Percentiles rank a stretch among this genome's conserved stretches.
Conservation (phyloP, 2,113 vertebrate species). For the Meriones unguiculatus region DNA sequence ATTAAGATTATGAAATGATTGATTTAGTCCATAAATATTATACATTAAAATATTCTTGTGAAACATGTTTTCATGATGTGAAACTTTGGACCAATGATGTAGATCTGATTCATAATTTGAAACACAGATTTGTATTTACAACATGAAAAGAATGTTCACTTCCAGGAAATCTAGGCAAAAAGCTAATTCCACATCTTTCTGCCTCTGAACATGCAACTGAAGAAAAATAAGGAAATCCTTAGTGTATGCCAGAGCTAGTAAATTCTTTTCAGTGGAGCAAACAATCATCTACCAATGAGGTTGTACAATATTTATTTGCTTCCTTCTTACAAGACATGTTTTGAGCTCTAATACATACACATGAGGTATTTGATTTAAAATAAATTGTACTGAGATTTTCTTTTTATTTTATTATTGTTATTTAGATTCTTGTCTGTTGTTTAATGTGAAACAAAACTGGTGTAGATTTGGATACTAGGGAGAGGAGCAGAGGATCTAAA, state of each 20-base stretch:
- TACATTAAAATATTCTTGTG: not conserved
- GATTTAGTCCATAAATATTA: not conserved
- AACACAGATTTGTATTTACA: not conserved
- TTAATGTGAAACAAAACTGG: not conserved
- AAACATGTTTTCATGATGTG: conserved; percentile 6
- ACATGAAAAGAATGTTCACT: not conserved
- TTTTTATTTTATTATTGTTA: not conserved
- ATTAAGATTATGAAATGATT: not conserved
- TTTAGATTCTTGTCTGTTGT: not conserved
- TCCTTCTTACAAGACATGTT: not conserved
- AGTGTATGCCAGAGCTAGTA: not conserved
- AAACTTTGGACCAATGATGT: not conserved
- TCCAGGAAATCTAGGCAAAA: conserved; percentile 5
- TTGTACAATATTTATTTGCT: conserved; percentile 26
- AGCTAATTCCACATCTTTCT: not conserved
- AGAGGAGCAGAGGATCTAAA: not conserved
- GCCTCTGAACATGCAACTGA: not conserved
- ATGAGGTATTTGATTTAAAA: not conserved
- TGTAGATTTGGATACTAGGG: rapidly evolving
- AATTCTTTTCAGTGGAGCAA: conserved; percentile 33
- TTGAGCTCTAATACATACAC: not conserved
- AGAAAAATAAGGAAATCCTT: not conserved
- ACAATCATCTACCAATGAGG: not conserved
- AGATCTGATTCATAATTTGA: not conserved
- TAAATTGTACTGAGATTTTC: not conserved